Evolutionary conservation across 1,140 invertebrate species (phyloP), one percentile per base, ranked within the genome.

Genomic region (Ylistrum balloti): DNA sequence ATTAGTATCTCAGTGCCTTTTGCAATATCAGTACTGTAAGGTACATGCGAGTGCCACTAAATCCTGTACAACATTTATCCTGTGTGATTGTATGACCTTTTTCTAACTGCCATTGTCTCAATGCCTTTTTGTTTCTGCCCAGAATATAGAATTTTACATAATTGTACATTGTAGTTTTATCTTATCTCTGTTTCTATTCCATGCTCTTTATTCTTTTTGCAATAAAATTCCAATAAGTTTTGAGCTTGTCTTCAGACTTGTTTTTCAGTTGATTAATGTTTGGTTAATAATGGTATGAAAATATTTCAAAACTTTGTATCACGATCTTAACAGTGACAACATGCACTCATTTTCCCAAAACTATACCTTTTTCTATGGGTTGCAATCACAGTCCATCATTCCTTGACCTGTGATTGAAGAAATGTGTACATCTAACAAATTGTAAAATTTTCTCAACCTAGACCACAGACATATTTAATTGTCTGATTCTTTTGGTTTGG

Each of bases 211-310:
- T 74, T 74, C 56, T 74, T 74, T 74, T 74, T 74, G 56, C 56
- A 74, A 74, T 74, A 74, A 74, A 74, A 74, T n/a, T 74, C n/a
- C 56, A 74, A n/a, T 74, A 74, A 74, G 56, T 74, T 74, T 74
- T 74, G 56, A 28, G 22, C 0, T 74, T 74, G 56, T 74, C 22
- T 74, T 74, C 28, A 17, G 17, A 45, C 17, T 45, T 17, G 7
- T 9, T 45, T 45, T 45, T 45, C 41, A 45, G 10, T n/a, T n/a
- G n/a, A n/a, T n/a, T n/a, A n/a, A n/a, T n/a, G n/a, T n/a, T n/a
- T n/a, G n/a, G n/a, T n/a, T 38, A 38, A 38, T 13, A 38, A 13
- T 38, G 35, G 13, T 38, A 45, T 45, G 17, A 45, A 45, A 45
- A n/a, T n/a, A n/a, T n/a, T n/a, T n/a, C n/a, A n/a, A n/a, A n/a